phyloP scores from a whole-genome alignment of 2,797 vertebrate genomes.

The Chaetophractus vellerosus region DNA sequence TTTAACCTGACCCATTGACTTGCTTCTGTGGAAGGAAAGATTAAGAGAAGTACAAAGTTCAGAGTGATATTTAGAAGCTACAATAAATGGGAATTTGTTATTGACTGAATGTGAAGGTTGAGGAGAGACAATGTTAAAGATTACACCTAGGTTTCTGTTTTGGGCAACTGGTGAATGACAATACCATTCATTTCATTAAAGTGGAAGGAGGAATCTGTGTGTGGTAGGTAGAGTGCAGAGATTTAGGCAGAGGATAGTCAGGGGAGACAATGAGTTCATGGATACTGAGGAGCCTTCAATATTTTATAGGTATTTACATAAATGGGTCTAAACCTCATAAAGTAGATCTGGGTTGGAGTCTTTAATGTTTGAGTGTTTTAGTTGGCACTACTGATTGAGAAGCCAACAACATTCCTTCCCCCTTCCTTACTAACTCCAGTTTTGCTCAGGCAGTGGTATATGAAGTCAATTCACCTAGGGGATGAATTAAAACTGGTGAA shows the following conservation, averaged over 20 bases:
- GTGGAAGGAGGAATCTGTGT: background rate
- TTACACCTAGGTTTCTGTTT: background rate
- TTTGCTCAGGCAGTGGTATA: background rate
- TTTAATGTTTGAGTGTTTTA: background rate
- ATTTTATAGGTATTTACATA: background rate
- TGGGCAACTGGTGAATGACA: background rate
- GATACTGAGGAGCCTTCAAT: background rate
- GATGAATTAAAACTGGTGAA: background rate
- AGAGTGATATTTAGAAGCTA: constrained; percentile 13
- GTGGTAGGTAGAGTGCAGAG: no score
- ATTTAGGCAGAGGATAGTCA: background rate
- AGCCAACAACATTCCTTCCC: background rate
- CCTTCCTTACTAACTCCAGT: background rate
- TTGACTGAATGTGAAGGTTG: background rate
- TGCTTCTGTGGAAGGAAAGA: background rate
- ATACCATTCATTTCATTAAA: background rate
- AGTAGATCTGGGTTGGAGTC: background rate
- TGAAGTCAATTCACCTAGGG: background rate
- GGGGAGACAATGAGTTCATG: background rate
- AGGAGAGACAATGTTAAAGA: background rate
- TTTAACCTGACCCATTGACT: background rate
- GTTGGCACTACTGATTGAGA: background rate
- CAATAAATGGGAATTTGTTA: background rate
- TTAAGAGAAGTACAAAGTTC: background rate
- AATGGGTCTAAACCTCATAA: background rate